phyloP scores from a whole-genome alignment of 2,113 vertebrate genomes.

The Muscicapa adusta region DNA sequence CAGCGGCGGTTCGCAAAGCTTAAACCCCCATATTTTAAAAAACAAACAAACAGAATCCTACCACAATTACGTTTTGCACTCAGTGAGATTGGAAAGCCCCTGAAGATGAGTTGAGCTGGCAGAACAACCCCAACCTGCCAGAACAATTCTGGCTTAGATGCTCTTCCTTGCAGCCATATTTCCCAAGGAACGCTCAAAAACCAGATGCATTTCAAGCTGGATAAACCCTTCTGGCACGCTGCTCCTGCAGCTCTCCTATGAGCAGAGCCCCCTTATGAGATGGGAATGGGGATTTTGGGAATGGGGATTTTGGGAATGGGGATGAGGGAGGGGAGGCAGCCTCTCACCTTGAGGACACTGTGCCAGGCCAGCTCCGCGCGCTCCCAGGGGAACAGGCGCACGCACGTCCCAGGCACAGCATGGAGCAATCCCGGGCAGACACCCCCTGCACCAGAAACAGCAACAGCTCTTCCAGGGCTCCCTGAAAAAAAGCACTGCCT shows the following conservation, averaged over 20 bases:
- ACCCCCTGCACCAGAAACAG: neutral
- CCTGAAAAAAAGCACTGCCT: neutral
- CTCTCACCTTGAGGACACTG: neutral
- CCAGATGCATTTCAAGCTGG: neutral
- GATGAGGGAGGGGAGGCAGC: neutral
- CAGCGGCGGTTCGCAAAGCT: neutral
- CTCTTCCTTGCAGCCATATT: neutral
- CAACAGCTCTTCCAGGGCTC: neutral
- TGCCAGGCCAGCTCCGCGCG: fast-evolving
- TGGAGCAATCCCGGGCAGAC: neutral
- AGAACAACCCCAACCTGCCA: neutral
- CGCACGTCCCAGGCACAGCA: fast-evolving
- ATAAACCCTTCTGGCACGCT: neutral
- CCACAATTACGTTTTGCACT: neutral
- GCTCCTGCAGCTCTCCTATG: neutral
- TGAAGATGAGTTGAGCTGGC: neutral
- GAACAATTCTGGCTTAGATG: neutral
- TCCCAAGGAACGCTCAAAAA: neutral
- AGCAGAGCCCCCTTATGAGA: neutral
- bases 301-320: neutral
- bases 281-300: neutral
- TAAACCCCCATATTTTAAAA: neutral
- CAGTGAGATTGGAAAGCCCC: neutral
- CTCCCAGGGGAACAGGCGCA: neutral
- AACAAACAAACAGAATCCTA: neutral